Evolutionary conservation across 64 coral and sea anemone genomes (phyloP).

Genomic region (Montipora sp.): DNA sequence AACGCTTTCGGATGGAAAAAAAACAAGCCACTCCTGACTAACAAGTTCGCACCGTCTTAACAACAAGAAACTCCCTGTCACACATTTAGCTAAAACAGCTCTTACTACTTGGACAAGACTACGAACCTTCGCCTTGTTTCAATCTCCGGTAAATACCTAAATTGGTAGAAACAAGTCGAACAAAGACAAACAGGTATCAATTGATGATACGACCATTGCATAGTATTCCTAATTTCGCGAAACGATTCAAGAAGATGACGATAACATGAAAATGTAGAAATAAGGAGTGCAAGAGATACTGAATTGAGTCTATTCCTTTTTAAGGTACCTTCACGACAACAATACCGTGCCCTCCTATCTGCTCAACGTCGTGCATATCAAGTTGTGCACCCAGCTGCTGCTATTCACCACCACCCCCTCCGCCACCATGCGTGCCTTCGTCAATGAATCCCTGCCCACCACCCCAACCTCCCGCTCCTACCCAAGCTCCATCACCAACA

Average conservation of each 20-base stretch:
- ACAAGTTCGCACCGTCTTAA: not conserved
- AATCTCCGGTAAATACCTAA: not conserved
- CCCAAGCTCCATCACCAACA: not conserved
- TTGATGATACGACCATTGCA: too few species aligned
- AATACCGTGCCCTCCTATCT: constrained; percentile 27
- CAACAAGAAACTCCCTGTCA: too few species aligned
- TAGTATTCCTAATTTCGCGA: too few species aligned
- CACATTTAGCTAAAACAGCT: too few species aligned
- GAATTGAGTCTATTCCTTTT: not conserved
- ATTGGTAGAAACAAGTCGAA: not conserved
- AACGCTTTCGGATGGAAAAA: too few species aligned
- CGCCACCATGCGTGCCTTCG: constrained; percentile 17
- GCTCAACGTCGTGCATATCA: constrained; percentile 46
- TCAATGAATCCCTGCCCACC: constrained; percentile 11
- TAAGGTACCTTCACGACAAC: not conserved
- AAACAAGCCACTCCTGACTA: not conserved
- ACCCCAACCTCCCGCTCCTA: constrained; percentile 23
- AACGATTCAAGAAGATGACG: not conserved
- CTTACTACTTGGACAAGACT: not conserved
- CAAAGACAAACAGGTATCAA: too few species aligned
- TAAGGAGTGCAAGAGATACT: too few species aligned
- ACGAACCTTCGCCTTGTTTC: not conserved
- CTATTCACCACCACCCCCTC: constrained; percentile 18
- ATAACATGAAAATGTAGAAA: too few species aligned
- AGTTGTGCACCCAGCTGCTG: constrained; percentile 64